Evolutionary conservation across 2,888 invertebrate species (phyloP).

Genomic region (Gerris lacustris): DNA sequence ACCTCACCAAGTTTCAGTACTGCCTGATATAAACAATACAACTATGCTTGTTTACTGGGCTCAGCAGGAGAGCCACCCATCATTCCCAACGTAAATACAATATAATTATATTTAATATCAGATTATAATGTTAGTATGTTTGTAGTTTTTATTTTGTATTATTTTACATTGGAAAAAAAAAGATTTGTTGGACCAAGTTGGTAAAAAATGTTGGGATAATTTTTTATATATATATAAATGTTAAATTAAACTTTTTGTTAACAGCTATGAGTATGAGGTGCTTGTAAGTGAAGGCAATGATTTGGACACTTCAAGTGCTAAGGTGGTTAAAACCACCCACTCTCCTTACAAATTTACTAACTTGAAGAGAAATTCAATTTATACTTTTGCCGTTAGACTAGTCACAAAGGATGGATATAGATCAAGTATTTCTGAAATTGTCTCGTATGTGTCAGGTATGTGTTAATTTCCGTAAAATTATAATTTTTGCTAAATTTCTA

Average conservation of each 20-base stretch:
- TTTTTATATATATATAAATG: no score
- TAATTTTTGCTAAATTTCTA: no score
- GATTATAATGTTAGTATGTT: no score
- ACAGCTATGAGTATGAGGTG: slow-evolving; percentile 49
- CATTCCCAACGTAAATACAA: neutral
- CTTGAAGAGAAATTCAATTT: slow-evolving; percentile 42
- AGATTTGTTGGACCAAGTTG: no score
- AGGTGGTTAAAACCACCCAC: slow-evolving; percentile 40
- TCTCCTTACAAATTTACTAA: slow-evolving; percentile 46
- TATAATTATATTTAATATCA: no score
- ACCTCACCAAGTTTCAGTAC: slow-evolving; percentile 51
- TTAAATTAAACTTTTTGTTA: no score
- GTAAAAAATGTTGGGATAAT: no score
- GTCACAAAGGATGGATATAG: slow-evolving; percentile 49
- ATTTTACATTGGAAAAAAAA: no score
- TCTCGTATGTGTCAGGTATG: slow-evolving; percentile 33
- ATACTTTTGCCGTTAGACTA: slow-evolving; percentile 51
- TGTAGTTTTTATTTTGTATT: no score
- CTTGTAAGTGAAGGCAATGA: slow-evolving; percentile 47
- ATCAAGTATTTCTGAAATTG: slow-evolving; percentile 50
- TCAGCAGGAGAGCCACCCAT: neutral
- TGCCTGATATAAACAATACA: slow-evolving; percentile 45
- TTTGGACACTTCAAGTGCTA: slow-evolving; percentile 39
- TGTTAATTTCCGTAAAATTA: no score
- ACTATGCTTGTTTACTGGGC: slow-evolving; percentile 54